These are phyloP conservation scores for Solea solea DNA, from an alignment of 2,113 vertebrate genomes.

Conservation along the genomic window DNA sequence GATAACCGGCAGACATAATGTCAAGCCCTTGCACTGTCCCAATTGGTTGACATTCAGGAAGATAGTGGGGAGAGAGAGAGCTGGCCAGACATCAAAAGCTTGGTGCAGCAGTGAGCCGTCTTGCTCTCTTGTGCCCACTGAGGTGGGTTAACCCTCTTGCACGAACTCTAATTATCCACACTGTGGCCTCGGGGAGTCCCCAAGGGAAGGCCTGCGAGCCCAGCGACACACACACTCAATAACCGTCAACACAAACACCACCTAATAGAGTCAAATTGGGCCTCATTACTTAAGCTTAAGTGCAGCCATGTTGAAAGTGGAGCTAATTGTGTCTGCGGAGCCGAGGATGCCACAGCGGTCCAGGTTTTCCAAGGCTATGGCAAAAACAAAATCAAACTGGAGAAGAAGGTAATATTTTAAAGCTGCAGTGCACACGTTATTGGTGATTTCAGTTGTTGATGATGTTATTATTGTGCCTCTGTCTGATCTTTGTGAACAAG, in stretches of 20 bases:
- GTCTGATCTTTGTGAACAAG: too few species aligned
- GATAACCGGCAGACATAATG: conserved; percentile 95
- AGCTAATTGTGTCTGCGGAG: conserved; percentile 23
- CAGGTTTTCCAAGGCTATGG: too few species aligned
- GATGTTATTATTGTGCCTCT: too few species aligned
- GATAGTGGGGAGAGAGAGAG: conserved; percentile 70
- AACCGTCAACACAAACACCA: conserved; percentile 72
- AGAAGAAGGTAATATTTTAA: too few species aligned
- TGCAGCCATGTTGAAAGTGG: conserved; percentile 41
- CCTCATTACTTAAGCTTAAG: conserved; percentile 66
- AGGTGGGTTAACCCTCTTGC: conserved; percentile 77
- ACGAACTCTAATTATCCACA: conserved; percentile 78
- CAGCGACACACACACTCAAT: conserved; percentile 53
- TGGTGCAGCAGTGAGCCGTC: conserved; percentile 62
- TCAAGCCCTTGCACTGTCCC: conserved; percentile 83
- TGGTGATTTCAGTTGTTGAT: too few species aligned
- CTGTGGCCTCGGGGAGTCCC: conserved; percentile 69
- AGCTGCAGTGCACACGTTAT: too few species aligned
- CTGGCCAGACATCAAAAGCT: conserved; percentile 79
- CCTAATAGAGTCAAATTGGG: conserved; percentile 75
- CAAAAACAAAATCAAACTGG: too few species aligned
- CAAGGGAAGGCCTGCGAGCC: conserved; percentile 42
- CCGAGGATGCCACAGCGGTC: neutral
- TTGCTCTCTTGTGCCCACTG: conserved; percentile 59
- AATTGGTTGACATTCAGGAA: conserved; percentile 86